Evolutionary conservation across 2,113 vertebrate genomes (phyloP).

Genomic region (Cinclus mexicanus): DNA sequence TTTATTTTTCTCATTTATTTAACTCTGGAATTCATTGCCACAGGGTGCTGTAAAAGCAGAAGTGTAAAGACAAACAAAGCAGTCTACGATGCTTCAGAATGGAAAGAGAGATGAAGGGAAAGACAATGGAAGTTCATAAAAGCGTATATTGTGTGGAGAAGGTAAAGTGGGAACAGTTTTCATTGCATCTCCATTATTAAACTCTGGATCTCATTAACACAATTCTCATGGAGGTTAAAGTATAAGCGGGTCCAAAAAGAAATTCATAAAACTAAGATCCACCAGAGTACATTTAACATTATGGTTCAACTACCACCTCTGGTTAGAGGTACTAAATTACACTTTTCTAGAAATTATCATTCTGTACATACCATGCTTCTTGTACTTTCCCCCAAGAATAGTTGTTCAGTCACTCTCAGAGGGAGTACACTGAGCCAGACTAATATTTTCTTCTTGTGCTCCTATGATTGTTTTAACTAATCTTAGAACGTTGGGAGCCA

Average conservation of each 20-base stretch:
- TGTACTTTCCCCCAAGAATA: not conserved
- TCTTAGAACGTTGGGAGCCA: not conserved
- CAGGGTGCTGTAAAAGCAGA: not conserved
- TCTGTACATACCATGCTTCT: not conserved
- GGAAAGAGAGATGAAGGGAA: not conserved
- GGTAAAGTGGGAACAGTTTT: not conserved
- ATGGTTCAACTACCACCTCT: not conserved
- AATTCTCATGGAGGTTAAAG: not conserved
- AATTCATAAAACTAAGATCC: slow-evolving; percentile 6
- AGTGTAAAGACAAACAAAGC: not conserved
- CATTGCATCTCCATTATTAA: slow-evolving; percentile 22
- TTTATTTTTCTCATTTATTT: not conserved
- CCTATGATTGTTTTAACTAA: not conserved
- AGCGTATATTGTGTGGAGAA: not conserved
- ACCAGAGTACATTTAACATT: not conserved
- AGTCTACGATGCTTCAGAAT: not conserved
- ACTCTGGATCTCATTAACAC: not conserved
- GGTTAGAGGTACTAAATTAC: not conserved
- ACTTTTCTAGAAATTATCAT: not conserved
- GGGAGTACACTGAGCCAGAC: not conserved
- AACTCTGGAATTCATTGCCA: not conserved
- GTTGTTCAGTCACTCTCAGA: not conserved
- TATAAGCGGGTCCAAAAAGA: not conserved
- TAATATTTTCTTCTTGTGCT: not conserved
- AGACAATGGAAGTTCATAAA: not conserved